Base-by-base conservation (phyloP, 2,113 vertebrate species). In the Arvicanthis niloticus region DNA sequence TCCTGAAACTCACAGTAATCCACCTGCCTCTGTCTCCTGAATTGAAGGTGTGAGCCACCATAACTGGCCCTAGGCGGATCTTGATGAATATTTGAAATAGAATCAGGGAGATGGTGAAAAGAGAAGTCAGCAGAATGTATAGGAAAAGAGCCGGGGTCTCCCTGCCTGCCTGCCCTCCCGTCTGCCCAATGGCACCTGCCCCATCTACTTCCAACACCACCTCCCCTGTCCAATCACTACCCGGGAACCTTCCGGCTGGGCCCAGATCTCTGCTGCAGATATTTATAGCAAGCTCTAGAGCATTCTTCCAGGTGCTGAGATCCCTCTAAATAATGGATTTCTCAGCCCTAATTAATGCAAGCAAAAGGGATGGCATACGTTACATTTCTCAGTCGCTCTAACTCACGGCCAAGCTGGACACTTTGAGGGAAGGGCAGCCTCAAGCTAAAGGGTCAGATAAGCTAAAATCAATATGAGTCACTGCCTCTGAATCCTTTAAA, bases 361-460 rank as follows among this genome's bases (percentile, higher is more conserved):
- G 94, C 72, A 42, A 97, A 92, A 91, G 95, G 95, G 58, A 72
- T 93, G 96, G 98, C 91, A 95, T 65, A 98, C 88, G 70, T 96
- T 98, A 98, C 96, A 76, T 96, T 98, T 97, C 97, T 98, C 96
- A 53, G 78, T 89, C 97, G 97, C 97, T 98, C 88, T 98, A 96
- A 97, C 98, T 98, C 97, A 97, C 90, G 11, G 96, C 95, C 94
- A 93, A 70, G 95, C 93, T 91, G 86, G 97, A 97, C 31, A 29
- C 96, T 91, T 95, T 96, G 98, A 98, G 92, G 91, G 97, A 98
- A 98, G 97, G 98, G 96, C 95, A n/a, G 96, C 98, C 98, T 98
- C 96, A 84, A 97, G 98, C 98, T 93, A 98, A 96, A 97, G 98
- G 97, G 98, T 97, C 97, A 98, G 98, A 98, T 97, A 98, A 98